Evolutionary conservation across 92 coral and sea anemone genomes (phyloP), one percentile per base, ranked within the genome.

Genomic region (Parazoanthus swiftii): DNA sequence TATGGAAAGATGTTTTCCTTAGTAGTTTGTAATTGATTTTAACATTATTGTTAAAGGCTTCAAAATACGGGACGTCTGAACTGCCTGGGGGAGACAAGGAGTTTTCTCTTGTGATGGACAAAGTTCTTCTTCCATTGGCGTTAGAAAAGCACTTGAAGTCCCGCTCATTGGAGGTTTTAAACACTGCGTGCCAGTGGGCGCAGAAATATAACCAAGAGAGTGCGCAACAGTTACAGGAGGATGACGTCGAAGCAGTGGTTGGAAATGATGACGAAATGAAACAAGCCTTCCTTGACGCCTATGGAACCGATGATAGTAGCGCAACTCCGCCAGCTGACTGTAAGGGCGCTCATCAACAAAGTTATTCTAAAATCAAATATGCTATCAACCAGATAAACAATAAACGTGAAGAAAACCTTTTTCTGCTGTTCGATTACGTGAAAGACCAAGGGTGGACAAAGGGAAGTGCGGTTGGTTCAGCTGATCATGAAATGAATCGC

Each of bases 391-490:
- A 21, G n/a, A 54, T 87, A 10, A 90, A 90, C 84, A 18, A 58
- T 21, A 13, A 59, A 33, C 88, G 91, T 5, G 43, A 86, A 39
- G 48, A 39, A 43, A 91, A 77, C 75, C 89, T 91, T 50, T 51
- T 38, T 54, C 33, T 63, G 76, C 15, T 71, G 37, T 35, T 71
- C 29, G 37, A 35, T n/a, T 71, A 71, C 14, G 76, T n/a, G 74
- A 26, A 26, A 26, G 94, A 88, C 82, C 94, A 89, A 79, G 95
- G 98, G 36, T 94, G 93, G 89, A 90, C 93, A 7, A 92, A 91
- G n/a, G 95, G 98, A 51, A 94, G 98, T 78, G 95, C 89, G 33
- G 43, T 93, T 13, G 98, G 98, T 21, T 93, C 98, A 0, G 33
- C 92, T 81, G 90, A 91, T 48, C 95, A 92, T 51, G 92, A 90